A percentile compares a stretch with the other conserved stretches of the same genome.
Conservation (phyloP, 2,113 vertebrate genomes). For the Camelus bactrianus region DNA sequence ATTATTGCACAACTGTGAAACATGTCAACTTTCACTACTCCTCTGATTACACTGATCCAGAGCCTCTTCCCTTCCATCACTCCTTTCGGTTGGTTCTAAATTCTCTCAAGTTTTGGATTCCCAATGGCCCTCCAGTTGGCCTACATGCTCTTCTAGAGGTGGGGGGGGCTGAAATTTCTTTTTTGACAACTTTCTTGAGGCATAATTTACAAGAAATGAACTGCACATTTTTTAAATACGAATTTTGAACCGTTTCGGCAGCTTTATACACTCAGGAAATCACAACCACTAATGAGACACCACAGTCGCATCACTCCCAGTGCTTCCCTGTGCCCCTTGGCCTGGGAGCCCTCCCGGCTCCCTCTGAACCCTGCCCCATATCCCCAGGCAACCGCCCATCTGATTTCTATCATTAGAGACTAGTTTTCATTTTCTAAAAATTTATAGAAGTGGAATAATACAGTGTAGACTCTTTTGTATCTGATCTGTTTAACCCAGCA, state of each 20-base stretch:
- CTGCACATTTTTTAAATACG: background rate
- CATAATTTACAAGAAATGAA: background rate
- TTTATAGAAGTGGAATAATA: background rate
- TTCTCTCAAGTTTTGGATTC: background rate
- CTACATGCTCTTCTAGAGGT: background rate
- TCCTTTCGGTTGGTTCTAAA: no score
- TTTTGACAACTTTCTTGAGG: background rate
- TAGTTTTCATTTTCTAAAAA: constrained; percentile 15
- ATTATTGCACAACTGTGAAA: background rate
- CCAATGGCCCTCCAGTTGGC: background rate
- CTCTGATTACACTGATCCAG: background rate
- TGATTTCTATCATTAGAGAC: background rate
- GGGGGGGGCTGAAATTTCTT: background rate
- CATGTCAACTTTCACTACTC: rapidly evolving
- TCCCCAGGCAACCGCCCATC: background rate
- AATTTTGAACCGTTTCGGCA: background rate
- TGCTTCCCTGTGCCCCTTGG: background rate
- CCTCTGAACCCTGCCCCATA: background rate
- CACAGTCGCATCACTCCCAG: background rate
- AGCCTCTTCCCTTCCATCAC: no score
- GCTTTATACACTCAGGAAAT: background rate
- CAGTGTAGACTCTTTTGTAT: background rate
- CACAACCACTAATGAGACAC: background rate
- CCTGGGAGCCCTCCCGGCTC: background rate
- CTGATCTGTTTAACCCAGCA: background rate